A percentile compares a stretch with the other conserved stretches of the same genome.
These are phyloP conservation scores for Sus scrofa DNA, from an alignment of 2,113 vertebrate genomes.

Conservation along the genomic window DNA sequence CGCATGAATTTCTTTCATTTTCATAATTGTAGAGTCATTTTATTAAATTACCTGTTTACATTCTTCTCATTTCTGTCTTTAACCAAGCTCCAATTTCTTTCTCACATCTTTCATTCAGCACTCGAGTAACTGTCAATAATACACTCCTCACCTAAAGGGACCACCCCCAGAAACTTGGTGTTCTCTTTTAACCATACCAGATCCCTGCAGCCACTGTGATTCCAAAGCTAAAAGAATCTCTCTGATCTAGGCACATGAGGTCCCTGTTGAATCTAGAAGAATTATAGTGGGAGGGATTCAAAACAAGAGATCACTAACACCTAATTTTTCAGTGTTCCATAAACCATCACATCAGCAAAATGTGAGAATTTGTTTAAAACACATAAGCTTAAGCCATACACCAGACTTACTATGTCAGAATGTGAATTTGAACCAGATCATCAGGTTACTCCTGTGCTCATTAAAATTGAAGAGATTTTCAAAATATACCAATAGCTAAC, in stretches of 20 bases:
- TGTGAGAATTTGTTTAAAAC: no score
- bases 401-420: no score
- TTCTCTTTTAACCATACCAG: background rate
- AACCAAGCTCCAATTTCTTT: background rate
- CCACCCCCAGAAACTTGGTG: background rate
- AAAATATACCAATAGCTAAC: no score
- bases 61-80: background rate
- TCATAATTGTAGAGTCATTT: background rate
- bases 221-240: background rate
- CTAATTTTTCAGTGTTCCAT: no score
- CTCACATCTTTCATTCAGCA: background rate
- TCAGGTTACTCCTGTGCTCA: no score
- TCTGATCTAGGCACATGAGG: background rate
- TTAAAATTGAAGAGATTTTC: no score
- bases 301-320: background rate
- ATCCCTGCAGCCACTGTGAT: background rate
- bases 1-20: background rate
- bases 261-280: background rate
- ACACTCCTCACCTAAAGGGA: background rate
- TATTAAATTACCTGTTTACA: background rate
- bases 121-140: background rate
- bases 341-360: no score
- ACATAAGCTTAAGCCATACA: no score
- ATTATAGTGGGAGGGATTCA: background rate
- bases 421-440: no score